Evolutionary conservation across 2,888 invertebrate species (phyloP).

Genomic region (Drosophila algonquin): DNA sequence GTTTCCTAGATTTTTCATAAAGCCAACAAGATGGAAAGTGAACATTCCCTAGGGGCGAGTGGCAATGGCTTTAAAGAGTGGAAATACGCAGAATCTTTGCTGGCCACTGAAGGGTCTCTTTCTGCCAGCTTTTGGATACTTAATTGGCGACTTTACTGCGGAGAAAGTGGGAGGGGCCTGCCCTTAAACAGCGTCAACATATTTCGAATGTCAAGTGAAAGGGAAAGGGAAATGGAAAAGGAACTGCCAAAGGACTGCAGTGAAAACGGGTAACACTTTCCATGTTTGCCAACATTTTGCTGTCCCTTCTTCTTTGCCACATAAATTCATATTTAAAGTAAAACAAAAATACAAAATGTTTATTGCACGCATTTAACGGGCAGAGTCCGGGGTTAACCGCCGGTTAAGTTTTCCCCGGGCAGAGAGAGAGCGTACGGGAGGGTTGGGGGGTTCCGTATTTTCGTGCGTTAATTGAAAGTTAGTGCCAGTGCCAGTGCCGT

Average conservation of each 20-base stretch:
- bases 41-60: not conserved
- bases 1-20: not conserved
- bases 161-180: constrained; percentile 35
- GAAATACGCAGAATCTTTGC: not conserved
- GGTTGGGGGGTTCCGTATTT: no score
- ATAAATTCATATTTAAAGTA: constrained; percentile 77
- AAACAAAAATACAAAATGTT: constrained; percentile 53
- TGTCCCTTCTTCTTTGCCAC: constrained; percentile 53
- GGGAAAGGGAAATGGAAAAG: not conserved
- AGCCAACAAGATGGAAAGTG: not conserved
- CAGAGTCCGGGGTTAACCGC: constrained; percentile 37
- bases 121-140: not conserved
- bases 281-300: constrained; percentile 36
- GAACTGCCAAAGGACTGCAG: constrained; percentile 17
- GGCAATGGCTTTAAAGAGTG: not conserved
- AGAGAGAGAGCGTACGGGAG: constrained; percentile 18
- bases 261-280: constrained; percentile 23
- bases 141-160: constrained; percentile 61
- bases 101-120: no score
- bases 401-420: constrained; percentile 28
- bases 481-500: constrained; percentile 59
- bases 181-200: constrained; percentile 73
- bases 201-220: constrained; percentile 69
- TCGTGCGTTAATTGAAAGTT: constrained; percentile 72
- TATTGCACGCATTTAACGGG: constrained; percentile 58